phyloP scores from a whole-genome alignment of 2,888 invertebrate genomes.

The Malthinus flaveolus region DNA sequence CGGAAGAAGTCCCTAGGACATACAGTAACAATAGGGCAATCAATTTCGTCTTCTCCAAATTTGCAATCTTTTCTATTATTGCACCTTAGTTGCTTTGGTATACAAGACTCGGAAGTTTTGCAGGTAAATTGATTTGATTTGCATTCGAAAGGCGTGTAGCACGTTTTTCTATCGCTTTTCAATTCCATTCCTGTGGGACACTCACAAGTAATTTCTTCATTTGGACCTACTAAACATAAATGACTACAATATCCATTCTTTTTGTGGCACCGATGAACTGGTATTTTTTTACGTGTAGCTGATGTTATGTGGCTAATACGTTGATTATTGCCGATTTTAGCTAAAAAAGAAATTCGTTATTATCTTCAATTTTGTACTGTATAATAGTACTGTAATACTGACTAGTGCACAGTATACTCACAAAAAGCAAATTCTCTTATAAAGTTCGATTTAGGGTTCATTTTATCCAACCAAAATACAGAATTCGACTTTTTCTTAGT shows the following conservation, averaged over 20 bases:
- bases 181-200: conserved; percentile 72
- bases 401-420: too few relatives aligned
- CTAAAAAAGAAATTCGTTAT: background rate
- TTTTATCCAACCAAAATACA: too few relatives aligned
- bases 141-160: conserved; percentile 59
- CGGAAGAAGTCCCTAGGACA: conserved; percentile 57
- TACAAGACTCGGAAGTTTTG: conserved; percentile 56
- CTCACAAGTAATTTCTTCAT: conserved; percentile 51
- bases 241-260: conserved; percentile 72
- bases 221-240: conserved; percentile 64
- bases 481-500: too few relatives aligned
- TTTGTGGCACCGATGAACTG: conserved; percentile 62
- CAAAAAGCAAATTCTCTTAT: too few relatives aligned
- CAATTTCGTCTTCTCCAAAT: conserved; percentile 51
- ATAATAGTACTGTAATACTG: too few relatives aligned
- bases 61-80: conserved; percentile 48
- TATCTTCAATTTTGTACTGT: too few relatives aligned
- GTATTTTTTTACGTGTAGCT: conserved; percentile 50
- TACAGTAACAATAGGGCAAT: conserved; percentile 41
- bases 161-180: conserved; percentile 59
- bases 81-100: conserved; percentile 44
- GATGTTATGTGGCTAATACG: conserved; percentile 58
- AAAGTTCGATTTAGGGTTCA: too few relatives aligned
- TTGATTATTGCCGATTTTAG: conserved; percentile 24
- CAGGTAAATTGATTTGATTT: conserved; percentile 52